Base-by-base conservation (phyloP, 2,888 invertebrate genomes). In the Erebia epiphron region DNA sequence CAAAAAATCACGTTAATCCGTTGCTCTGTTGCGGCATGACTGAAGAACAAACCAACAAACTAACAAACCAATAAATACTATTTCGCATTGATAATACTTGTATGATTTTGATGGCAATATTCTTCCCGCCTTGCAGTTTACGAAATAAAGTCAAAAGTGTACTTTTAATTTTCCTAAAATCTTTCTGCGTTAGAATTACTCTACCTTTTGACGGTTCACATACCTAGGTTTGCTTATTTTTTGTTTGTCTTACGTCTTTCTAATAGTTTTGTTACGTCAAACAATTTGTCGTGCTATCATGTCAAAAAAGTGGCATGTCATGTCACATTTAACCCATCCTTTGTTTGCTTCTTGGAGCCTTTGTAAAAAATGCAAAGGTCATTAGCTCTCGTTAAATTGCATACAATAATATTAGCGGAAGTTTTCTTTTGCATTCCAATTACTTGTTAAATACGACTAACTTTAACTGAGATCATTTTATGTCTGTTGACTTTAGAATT, bases 211-310 rank as follows among this genome's bases (percentile, higher is more conserved):
- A 50, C 52, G 13, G 60, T 60, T 57, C 11, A 43, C 18, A 43
- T 7, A 26, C 26, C 35, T 35, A 43, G 14, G 18, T 43, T 57
- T 57, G 10, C 18, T 14, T 46, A 46, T 46, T 72, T 72, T 72
- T 72, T 72, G 63, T 52, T 14, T 5, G 41, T 26, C 56, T 8
- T 69, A 63, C 72, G 72, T 72, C 57, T 69, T 72, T 67, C n/a
- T 54, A 16, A 66, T 66, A 57, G 43, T 66, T 72, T 66, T 54
- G 14, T 11, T 41, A 50, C n/a, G 49, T 62, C 61, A 56, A 21
- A 14, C 26, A 5, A 57, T 57, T 18, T 61, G 18, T 13, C 61
- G 18, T 18, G 41, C 11, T 16, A 13, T 57, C 54, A 7, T 26
- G 26, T 13, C 13, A 13, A 26, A 13, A 50, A 16, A 54, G 18